These are phyloP conservation scores for Diplodus puntazzo DNA, from an alignment of 2,797 vertebrate genomes.

Conservation along the genomic window DNA sequence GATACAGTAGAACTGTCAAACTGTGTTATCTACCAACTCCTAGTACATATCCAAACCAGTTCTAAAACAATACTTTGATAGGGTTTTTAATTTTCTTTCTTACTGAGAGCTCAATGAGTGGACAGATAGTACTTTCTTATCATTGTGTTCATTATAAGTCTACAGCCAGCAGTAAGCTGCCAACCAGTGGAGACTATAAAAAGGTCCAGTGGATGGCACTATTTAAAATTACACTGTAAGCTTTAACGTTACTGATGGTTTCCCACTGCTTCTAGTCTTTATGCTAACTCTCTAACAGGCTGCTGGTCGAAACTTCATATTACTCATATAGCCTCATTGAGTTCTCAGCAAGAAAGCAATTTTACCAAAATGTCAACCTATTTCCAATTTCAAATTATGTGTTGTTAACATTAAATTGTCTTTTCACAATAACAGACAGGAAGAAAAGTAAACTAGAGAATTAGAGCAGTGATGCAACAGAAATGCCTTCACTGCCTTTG, in stretches of 20 bases:
- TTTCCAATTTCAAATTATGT: background rate
- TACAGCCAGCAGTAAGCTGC: no score
- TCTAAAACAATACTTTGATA: background rate
- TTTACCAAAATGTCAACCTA: background rate
- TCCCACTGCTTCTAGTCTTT: no score
- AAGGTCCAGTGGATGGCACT: no score
- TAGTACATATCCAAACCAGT: background rate
- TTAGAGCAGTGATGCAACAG: background rate
- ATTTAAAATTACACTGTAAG: no score
- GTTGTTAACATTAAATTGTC: background rate
- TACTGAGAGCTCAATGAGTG: no score
- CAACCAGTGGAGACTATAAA: background rate
- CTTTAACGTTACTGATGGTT: no score
- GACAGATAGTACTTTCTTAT: background rate
- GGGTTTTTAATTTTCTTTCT: background rate
- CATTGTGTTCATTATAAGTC: background rate
- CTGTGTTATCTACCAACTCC: background rate
- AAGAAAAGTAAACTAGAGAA: background rate
- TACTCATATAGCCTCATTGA: no score
- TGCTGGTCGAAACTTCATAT: background rate
- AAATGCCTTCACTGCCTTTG: background rate
- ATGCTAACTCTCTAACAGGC: no score
- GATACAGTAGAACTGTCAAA: background rate
- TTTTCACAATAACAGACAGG: background rate
- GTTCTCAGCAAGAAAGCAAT: no score